Percentiles rank a stretch among this genome's conserved stretches.
Evolutionary conservation across 2,797 vertebrate species (phyloP).

Genomic region (Betta splendens): DNA sequence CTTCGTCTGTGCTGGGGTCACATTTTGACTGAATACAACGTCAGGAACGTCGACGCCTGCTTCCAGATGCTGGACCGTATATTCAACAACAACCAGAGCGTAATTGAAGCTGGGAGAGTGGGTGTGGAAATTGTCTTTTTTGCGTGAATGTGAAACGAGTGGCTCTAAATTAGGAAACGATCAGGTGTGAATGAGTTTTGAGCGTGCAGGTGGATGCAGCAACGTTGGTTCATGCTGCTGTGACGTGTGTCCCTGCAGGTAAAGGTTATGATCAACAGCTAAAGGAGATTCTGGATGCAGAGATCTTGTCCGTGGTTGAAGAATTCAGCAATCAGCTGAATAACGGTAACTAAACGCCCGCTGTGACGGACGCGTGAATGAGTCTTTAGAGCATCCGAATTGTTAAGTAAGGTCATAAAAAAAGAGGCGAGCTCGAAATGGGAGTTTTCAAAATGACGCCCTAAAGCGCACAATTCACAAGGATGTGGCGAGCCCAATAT

Average conservation of each 20-base stretch:
- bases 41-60: constrained; percentile 69
- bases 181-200: background rate
- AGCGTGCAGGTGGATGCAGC: background rate
- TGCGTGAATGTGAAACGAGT: background rate
- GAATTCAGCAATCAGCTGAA: constrained; percentile 68
- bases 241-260: constrained; percentile 55
- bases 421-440: constrained; percentile 36
- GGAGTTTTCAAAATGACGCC: constrained; percentile 56
- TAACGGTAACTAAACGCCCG: constrained; percentile 49
- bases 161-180: background rate
- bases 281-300: constrained; percentile 64
- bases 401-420: constrained; percentile 39
- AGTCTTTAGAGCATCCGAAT: constrained; percentile 28
- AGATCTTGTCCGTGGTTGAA: constrained; percentile 66
- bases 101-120: constrained; percentile 74
- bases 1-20: constrained; percentile 68
- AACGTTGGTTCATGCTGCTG: background rate
- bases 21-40: constrained; percentile 33
- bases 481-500: constrained; percentile 57
- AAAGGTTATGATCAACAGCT: constrained; percentile 69
- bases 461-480: constrained; percentile 52
- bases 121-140: constrained; percentile 59
- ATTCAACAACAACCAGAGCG: constrained; percentile 64
- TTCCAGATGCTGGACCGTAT: constrained; percentile 62
- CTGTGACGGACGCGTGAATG: constrained; percentile 22